phyloP scores from a whole-genome alignment of 2,797 vertebrate genomes.

The Iguana delicatissima region DNA sequence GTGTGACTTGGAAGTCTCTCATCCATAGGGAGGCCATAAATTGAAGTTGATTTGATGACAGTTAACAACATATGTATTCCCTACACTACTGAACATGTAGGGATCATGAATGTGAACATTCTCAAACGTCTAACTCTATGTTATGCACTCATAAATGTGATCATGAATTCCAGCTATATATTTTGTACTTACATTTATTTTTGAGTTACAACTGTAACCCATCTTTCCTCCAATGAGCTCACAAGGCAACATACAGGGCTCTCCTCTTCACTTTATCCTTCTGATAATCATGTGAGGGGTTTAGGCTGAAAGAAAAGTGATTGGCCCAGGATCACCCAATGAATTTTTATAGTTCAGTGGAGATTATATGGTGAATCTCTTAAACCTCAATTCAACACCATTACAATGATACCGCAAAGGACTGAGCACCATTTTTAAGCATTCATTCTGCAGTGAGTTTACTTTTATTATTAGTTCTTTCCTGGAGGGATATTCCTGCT shows the following conservation, averaged over 20 bases:
- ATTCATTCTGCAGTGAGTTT: not conserved
- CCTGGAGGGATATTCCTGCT: not conserved
- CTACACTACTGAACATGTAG: too few species aligned
- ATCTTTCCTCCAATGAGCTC: not conserved
- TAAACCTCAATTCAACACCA: not conserved
- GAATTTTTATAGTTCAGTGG: not conserved
- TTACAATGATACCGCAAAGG: not conserved
- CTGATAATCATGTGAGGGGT: not conserved
- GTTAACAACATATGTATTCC: too few species aligned
- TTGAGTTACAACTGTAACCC: too few species aligned
- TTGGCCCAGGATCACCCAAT: not conserved
- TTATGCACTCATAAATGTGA: too few species aligned
- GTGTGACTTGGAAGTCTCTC: too few species aligned
- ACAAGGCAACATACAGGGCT: not conserved
- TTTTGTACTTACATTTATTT: too few species aligned
- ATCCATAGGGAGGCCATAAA: too few species aligned
- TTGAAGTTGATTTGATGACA: too few species aligned
- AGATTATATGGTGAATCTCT: not conserved
- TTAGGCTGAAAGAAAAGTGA: not conserved
- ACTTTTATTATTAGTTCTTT: not conserved
- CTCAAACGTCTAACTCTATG: too few species aligned
- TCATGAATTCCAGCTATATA: too few species aligned
- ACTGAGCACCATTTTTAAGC: not conserved
- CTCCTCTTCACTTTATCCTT: not conserved
- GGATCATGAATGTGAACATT: too few species aligned